Percentiles rank a stretch among this genome's conserved stretches.
Conservation (phyloP, 2,113 vertebrate species). For the Ramphastos sulfuratus region DNA sequence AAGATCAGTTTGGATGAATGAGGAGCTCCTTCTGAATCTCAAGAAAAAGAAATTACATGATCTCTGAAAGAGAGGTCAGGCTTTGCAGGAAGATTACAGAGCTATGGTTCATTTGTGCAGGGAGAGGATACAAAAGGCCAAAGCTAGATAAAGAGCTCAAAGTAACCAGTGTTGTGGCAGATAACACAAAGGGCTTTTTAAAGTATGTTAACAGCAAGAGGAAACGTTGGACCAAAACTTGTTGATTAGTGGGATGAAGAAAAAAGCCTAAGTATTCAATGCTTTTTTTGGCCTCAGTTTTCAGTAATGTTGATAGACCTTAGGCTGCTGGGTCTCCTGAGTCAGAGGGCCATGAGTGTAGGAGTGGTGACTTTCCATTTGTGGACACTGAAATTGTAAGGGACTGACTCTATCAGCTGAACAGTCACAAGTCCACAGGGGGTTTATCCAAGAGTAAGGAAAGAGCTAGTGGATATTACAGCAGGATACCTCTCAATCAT, state of each 20-base stretch:
- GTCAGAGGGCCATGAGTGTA: rapidly evolving
- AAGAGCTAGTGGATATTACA: not conserved
- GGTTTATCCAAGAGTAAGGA: not conserved
- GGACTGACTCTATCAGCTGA: not conserved
- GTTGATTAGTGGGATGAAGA: not conserved
- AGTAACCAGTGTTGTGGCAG: not conserved
- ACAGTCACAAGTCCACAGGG: not conserved
- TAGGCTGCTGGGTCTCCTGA: too few relatives aligned
- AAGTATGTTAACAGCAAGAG: not conserved
- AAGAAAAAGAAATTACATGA: not conserved
- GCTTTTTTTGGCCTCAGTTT: not conserved
- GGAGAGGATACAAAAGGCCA: not conserved
- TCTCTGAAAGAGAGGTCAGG: not conserved
- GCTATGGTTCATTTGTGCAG: not conserved
- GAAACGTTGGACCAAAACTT: not conserved
- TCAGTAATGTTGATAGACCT: not conserved
- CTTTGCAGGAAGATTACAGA: not conserved
- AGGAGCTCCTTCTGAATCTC: not conserved
- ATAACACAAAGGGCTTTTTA: not conserved
- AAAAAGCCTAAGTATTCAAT: not conserved
- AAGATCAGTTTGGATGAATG: not conserved
- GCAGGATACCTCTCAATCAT: not conserved
- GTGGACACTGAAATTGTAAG: not conserved
- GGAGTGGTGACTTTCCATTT: not conserved
- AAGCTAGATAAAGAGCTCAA: not conserved